Percentiles rank a stretch among this genome's conserved stretches.
Conservation (phyloP, 2,888 invertebrate genomes). For the Julus scandinavius region DNA sequence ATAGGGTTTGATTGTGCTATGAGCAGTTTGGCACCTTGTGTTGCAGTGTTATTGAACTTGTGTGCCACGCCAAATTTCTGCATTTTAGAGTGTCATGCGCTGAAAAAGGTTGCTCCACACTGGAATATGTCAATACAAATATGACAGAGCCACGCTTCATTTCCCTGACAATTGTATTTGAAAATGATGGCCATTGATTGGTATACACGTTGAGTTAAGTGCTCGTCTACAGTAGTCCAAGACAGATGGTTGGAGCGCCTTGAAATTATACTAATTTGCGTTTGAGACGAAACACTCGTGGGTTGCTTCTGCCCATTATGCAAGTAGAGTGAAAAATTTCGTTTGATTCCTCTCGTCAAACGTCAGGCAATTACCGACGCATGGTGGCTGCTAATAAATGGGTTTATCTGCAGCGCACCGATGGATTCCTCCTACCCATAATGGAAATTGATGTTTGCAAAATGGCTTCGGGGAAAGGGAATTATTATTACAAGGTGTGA, state of each 20-base stretch:
- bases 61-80: too few relatives aligned
- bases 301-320: background rate
- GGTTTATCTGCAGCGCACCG: background rate
- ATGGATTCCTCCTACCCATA: constrained; percentile 25
- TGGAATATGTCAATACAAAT: too few relatives aligned
- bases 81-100: too few relatives aligned
- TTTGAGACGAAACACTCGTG: background rate
- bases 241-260: background rate
- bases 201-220: background rate
- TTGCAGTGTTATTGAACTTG: too few relatives aligned
- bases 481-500: constrained; percentile 33
- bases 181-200: background rate
- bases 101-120: too few relatives aligned
- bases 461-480: background rate
- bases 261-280: background rate
- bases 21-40: too few relatives aligned
- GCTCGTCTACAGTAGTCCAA: background rate
- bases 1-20: too few relatives aligned
- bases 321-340: background rate
- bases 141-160: too few relatives aligned
- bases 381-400: background rate
- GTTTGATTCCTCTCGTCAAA: constrained; percentile 12
- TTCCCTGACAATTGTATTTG: too few relatives aligned
- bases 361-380: background rate
- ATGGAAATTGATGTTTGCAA: constrained; percentile 7